phyloP scores from a whole-genome alignment of 2,113 vertebrate genomes.

The Gallinago paraguaiae region DNA sequence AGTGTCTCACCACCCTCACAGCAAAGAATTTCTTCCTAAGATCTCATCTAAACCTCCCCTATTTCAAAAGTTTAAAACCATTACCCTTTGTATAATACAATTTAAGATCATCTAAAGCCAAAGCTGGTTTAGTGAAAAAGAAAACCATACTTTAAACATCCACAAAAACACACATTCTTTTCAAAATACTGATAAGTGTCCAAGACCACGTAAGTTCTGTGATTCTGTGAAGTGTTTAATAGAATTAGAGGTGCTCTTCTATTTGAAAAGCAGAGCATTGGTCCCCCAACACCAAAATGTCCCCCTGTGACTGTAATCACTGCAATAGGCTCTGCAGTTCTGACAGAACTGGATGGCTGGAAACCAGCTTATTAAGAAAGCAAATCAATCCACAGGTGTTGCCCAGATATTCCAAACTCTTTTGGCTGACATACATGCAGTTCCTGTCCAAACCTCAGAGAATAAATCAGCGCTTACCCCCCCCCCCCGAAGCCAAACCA shows the following conservation, averaged over 20 bases:
- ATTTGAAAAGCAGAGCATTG: neutral
- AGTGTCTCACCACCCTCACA: too few relatives aligned
- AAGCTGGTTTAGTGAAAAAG: neutral
- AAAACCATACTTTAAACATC: neutral
- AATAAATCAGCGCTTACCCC: neutral
- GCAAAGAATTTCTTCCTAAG: too few relatives aligned
- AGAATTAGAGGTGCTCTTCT: neutral
- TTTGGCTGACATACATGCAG: neutral
- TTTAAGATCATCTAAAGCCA: neutral
- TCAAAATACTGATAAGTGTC: neutral
- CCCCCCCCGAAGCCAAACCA: neutral
- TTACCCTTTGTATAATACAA: neutral
- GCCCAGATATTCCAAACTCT: neutral
- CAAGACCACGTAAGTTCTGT: too few relatives aligned
- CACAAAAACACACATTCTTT: neutral
- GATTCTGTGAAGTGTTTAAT: neutral
- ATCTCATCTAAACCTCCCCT: too few relatives aligned
- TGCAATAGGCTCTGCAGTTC: neutral
- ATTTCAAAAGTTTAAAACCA: too few relatives aligned
- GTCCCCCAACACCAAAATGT: neutral
- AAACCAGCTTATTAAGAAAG: neutral
- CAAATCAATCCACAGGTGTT: constrained; percentile 3
- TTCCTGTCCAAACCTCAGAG: constrained; percentile 15
- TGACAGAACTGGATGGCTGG: neutral
- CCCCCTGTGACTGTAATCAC: neutral